Percentiles rank a stretch among this genome's conserved stretches.
Conservation (phyloP, 2,797 vertebrate genomes). For the Alauda arvensis region DNA sequence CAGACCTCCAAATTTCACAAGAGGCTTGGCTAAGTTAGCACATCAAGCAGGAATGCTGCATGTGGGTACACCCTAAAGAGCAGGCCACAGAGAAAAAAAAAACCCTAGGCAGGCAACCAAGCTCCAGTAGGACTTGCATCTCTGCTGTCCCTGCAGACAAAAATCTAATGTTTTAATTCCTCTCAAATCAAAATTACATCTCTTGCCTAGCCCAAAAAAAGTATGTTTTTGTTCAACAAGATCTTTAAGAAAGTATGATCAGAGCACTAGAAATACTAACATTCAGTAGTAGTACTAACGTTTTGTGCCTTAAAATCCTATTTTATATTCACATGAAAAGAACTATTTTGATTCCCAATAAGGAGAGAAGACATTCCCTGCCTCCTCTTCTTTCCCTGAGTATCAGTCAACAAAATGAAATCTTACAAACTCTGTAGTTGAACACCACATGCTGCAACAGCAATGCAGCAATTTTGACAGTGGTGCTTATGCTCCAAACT, state of each 20-base stretch:
- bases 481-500: background rate
- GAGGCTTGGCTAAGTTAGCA: background rate
- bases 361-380: background rate
- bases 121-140: background rate
- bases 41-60: background rate
- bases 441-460: background rate
- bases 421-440: background rate
- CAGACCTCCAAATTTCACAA: background rate
- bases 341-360: background rate
- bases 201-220: background rate
- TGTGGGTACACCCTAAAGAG: background rate
- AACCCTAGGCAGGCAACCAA: background rate
- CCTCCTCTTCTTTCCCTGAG: background rate
- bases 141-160: background rate
- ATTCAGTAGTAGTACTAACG: background rate
- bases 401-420: background rate
- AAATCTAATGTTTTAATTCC: background rate
- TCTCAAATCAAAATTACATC: background rate
- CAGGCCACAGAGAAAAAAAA: background rate
- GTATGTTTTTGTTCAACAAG: background rate
- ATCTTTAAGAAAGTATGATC: background rate
- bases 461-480: background rate
- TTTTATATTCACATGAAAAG: background rate
- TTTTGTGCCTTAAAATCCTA: background rate
- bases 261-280: background rate